Evolutionary conservation across 1,140 invertebrate genomes (phyloP), one percentile per base, ranked within the genome.

Genomic region (Tribolium castaneum): DNA sequence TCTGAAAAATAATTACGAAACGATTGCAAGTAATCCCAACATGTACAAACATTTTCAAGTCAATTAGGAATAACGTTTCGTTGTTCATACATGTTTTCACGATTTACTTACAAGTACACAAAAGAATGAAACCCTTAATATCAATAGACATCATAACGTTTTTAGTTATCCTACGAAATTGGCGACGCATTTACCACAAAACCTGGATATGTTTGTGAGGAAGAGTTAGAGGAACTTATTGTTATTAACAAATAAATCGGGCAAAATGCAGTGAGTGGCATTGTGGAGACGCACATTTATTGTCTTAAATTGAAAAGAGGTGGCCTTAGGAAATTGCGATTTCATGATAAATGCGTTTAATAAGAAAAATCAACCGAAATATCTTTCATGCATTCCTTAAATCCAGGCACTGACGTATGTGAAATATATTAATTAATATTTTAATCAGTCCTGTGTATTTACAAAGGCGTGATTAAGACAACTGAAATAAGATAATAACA

Each of bases 351-450:
- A 54, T 73, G 52, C 59, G 16, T 49, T 56, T 52, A 51, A 72
- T 72, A 22, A 25, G n/a, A n/a, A 56, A 25, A 14, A 54, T 71
- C 14, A 77, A 30, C 16, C 4, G 25, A 54, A 51, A 70, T 22
- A 70, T 70, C 25, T 9, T 35, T 45, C 52, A 70, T 51, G 19
- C 50, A 51, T 25, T 35, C 14, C 12, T 79, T 80, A 74, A 76
- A 78, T 81, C 80, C 80, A 81, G 80, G 80, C 80, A 81, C 80
- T 81, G 80, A 80, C 72, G 80, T 79, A 75, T 81, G 54, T 77
- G 56, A 76, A 79, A 80, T 79, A 75, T 74, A 70, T 78, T 76
- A 73, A 81, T 45, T 16, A 59, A 70, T 52, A 45, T 71, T 73
- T 73, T 77, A 71, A 78, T 81, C 80, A 80, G 80, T 81, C 71